phyloP scores from a whole-genome alignment of 23 tunicate species.

The Botrylloides violaceus region DNA sequence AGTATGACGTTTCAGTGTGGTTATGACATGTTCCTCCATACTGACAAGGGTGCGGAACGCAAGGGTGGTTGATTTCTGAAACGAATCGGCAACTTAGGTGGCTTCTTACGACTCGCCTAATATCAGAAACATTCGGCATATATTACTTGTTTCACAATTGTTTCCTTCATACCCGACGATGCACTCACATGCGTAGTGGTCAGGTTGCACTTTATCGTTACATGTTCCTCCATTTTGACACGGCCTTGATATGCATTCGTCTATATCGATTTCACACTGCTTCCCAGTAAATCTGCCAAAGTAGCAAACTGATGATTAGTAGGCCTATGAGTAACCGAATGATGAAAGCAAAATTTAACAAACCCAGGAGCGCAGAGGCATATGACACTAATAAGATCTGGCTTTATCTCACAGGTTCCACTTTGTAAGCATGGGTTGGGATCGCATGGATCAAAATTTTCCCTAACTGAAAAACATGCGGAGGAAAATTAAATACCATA shows the following conservation, averaged over 20 bases:
- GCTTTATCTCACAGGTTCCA: slow-evolving; percentile 27
- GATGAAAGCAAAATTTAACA: background rate
- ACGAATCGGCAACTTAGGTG: too few relatives aligned
- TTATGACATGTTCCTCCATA: slow-evolving; percentile 38
- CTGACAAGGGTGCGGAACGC: slow-evolving; percentile 35
- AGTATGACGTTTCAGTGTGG: slow-evolving; percentile 24
- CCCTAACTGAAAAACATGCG: slow-evolving; percentile 10
- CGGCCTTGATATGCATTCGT: slow-evolving; percentile 47
- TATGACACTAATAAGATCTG: slow-evolving; percentile 11
- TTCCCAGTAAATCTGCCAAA: slow-evolving; percentile 31
- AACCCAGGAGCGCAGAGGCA: slow-evolving; percentile 58
- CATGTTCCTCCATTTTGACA: slow-evolving; percentile 64
- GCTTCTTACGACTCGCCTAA: too few relatives aligned
- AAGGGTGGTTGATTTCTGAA: slow-evolving; percentile 19
- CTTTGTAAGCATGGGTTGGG: slow-evolving; percentile 22
- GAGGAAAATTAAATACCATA: too few relatives aligned
- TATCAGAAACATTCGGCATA: too few relatives aligned
- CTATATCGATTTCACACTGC: slow-evolving; percentile 38
- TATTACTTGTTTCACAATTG: slow-evolving; percentile 50
- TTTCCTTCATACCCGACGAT: slow-evolving; percentile 23
- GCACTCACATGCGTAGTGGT: slow-evolving; percentile 46
- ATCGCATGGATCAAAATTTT: slow-evolving; percentile 36
- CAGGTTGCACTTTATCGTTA: slow-evolving; percentile 14
- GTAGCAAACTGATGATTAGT: background rate
- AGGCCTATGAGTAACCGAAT: background rate